Base-by-base conservation (phyloP, 2,113 vertebrate genomes). In the Paracanthobrama guichenoti region DNA sequence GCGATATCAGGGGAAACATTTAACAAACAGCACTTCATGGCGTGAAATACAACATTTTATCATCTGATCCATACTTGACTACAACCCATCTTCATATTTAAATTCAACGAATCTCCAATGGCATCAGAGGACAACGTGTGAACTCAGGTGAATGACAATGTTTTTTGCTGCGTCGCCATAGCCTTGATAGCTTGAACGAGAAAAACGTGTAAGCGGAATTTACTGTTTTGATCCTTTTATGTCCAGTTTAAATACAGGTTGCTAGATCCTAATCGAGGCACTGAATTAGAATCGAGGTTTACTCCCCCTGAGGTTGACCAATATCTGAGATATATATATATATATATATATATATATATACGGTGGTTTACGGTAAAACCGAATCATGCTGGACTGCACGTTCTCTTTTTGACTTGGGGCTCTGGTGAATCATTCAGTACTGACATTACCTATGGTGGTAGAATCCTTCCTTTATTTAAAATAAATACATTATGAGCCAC, bases 381-480 rank as follows among this genome's bases (percentile, higher is more conserved):
- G 53, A 73, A 14, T 53, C 93, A 90, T 93, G 93, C 90, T 77
- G 0, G 6, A 39, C 22, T 83, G 91, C 93, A 94, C 91, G 91
- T 94, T 93, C 84, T 26, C 91, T 11, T 46, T 24, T 11, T 28
- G 73, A 75, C 24, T 31, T n/a, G 39, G 22, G 20, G 26, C 26
- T 76, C 73, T 76, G 73, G 0, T 22, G 16, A 39, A 35, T 13
- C 18, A 18, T 57, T 77, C 74, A 77, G 24, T 2, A 14, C 0
- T 26, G 7, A 39, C 35, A 69, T 69, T 55, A 55, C 16, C 6
- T 55, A 20, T 20, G 53, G 53, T 0, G 48, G 18, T 20, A 20
- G 0, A 55, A 20, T 2, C 2, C 2, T 20, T 55, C 53, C 2
- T 55, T 55, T 55, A 2, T 55, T 20, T 55, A 6, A 55, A 8